Evolutionary conservation across 2,113 vertebrate species (phyloP).

Genomic region (Myocastor coypus): DNA sequence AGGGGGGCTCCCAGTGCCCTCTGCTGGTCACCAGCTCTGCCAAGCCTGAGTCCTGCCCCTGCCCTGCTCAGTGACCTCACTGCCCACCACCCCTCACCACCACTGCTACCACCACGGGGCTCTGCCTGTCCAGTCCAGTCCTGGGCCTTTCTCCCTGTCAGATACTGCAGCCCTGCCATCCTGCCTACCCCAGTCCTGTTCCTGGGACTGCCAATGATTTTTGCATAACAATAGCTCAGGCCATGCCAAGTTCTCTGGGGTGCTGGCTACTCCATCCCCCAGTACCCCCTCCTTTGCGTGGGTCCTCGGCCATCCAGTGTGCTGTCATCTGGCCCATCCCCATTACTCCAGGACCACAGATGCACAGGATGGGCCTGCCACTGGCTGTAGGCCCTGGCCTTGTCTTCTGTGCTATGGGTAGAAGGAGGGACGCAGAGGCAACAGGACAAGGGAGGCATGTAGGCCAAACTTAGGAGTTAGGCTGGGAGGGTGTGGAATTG

Average conservation of each 20-base stretch:
- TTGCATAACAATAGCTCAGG: not conserved
- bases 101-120: not conserved
- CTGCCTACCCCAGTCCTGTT: not conserved
- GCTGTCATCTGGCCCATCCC: not conserved
- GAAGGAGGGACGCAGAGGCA: not conserved
- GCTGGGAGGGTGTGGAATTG: not conserved
- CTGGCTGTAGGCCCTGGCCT: not conserved
- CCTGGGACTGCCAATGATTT: not conserved
- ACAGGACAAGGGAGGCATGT: not conserved
- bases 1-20: accelerated
- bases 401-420: not conserved
- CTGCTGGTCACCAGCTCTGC: not conserved
- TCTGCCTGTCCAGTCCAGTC: not conserved
- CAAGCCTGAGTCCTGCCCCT: not conserved
- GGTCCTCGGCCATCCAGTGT: not conserved
- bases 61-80: not conserved
- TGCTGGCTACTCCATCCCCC: not conserved
- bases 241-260: not conserved
- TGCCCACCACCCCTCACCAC: accelerated
- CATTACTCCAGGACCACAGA: not conserved
- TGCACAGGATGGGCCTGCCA: not conserved
- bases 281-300: not conserved
- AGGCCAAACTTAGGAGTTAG: not conserved
- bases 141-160: not conserved
- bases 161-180: not conserved